Evolutionary conservation across 1,140 invertebrate genomes (phyloP).

Genomic region (Pseudomyrmex cubaensis): DNA sequence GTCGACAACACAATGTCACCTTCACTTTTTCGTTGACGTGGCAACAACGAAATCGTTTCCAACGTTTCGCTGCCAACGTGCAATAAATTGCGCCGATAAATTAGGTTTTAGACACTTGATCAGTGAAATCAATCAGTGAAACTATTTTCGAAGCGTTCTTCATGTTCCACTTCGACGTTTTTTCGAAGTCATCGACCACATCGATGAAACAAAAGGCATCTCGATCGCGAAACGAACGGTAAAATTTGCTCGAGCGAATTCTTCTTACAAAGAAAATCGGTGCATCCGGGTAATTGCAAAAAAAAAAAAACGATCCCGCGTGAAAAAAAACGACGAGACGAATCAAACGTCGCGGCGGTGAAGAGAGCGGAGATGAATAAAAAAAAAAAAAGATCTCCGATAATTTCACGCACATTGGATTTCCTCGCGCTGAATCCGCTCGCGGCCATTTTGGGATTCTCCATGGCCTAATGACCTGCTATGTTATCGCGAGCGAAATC

Average conservation of each 20-base stretch:
- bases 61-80: too few relatives aligned
- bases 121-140: neutral
- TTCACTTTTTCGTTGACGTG: too few relatives aligned
- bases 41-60: too few relatives aligned
- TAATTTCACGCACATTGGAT: slow-evolving; percentile 79
- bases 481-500: slow-evolving; percentile 41
- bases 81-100: too few relatives aligned
- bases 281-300: neutral
- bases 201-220: neutral
- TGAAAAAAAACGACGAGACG: neutral
- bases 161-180: neutral
- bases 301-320: neutral
- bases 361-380: slow-evolving; percentile 12
- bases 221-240: slow-evolving; percentile 10
- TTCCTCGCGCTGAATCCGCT: slow-evolving; percentile 78
- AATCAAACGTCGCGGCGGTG: slow-evolving; percentile 27
- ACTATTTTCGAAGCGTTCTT: neutral
- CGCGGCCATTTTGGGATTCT: slow-evolving; percentile 66
- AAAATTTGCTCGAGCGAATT: neutral
- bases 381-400: slow-evolving; percentile 42
- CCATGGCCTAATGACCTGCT: slow-evolving; percentile 69
- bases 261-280: neutral
- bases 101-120: neutral
- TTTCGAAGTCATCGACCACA: neutral
- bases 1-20: too few relatives aligned